Conservation (phyloP, 1,140 invertebrate species). For the Ephestia elutella region DNA sequence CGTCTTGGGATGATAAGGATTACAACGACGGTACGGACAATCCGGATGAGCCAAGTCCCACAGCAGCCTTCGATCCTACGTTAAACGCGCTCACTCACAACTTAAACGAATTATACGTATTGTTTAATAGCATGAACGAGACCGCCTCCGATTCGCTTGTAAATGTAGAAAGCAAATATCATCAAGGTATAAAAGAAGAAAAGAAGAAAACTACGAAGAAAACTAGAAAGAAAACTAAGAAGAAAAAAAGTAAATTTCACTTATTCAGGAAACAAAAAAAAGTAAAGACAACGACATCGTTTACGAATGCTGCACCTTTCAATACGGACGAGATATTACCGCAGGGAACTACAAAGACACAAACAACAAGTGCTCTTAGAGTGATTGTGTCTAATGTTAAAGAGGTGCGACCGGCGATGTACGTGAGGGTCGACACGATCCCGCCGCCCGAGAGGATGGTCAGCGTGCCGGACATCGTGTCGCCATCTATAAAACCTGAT, state of each 20-base stretch:
- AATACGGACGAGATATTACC: not conserved
- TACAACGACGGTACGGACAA: not conserved
- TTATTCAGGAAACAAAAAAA: too few relatives aligned
- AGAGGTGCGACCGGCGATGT: not conserved
- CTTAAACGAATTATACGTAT: not conserved
- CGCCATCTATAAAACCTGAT: not conserved
- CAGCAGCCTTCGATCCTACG: not conserved
- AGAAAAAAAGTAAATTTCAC: not conserved
- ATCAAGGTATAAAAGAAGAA: not conserved
- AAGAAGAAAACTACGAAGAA: not conserved
- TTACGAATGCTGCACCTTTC: not conserved
- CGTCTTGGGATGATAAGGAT: not conserved
- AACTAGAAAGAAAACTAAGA: not conserved
- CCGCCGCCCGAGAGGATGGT: too few relatives aligned
- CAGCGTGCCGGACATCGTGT: too few relatives aligned
- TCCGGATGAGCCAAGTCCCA: not conserved
- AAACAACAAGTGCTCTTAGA: not conserved
- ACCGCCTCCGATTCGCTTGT: not conserved
- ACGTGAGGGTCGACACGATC: not conserved
- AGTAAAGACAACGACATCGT: too few relatives aligned
- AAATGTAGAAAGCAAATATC: not conserved
- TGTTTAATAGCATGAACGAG: not conserved
- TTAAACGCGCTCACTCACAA: not conserved
- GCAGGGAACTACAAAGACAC: not conserved
- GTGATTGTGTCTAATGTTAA: not conserved